A percentile compares a stretch with the other conserved stretches of the same genome.
phyloP scores from a whole-genome alignment of 2,113 vertebrate genomes.

The Setophaga kirtlandii region DNA sequence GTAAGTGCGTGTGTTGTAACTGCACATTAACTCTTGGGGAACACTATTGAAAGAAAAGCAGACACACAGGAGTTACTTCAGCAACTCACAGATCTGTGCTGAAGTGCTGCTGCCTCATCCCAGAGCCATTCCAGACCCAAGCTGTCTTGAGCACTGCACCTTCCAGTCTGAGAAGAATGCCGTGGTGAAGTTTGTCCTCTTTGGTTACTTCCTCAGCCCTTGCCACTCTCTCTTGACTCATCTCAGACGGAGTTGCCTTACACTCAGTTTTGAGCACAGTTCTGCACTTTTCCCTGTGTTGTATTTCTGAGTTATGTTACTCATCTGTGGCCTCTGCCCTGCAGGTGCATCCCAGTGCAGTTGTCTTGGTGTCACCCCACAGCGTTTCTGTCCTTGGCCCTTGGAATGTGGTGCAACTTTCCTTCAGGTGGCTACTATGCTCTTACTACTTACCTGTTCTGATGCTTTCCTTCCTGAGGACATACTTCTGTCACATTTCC shows the following conservation, averaged over 20 bases:
- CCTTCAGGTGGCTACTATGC: background rate
- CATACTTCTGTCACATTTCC: background rate
- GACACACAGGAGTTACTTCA: background rate
- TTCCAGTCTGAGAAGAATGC: background rate
- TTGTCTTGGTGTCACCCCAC: background rate
- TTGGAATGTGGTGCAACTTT: background rate
- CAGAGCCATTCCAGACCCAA: background rate
- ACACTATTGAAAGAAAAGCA: background rate
- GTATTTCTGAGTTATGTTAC: background rate
- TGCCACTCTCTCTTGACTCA: fast-evolving
- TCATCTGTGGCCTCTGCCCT: background rate
- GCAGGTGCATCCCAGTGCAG: background rate
- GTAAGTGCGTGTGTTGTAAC: background rate
- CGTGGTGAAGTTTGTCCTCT: background rate
- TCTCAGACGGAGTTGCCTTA: background rate
- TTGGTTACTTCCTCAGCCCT: background rate
- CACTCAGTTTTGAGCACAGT: background rate
- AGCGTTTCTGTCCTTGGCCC: fast-evolving
- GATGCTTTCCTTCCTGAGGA: background rate
- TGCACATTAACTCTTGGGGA: background rate
- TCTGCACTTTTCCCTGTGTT: background rate
- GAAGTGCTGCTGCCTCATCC: background rate
- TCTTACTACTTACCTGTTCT: background rate
- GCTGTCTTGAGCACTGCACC: background rate
- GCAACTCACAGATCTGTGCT: background rate